Percentiles rank a stretch among this genome's conserved stretches.
These are phyloP conservation scores for Eupeodes corollae DNA, from an alignment of 1,140 invertebrate genomes.

Conservation along the genomic window DNA sequence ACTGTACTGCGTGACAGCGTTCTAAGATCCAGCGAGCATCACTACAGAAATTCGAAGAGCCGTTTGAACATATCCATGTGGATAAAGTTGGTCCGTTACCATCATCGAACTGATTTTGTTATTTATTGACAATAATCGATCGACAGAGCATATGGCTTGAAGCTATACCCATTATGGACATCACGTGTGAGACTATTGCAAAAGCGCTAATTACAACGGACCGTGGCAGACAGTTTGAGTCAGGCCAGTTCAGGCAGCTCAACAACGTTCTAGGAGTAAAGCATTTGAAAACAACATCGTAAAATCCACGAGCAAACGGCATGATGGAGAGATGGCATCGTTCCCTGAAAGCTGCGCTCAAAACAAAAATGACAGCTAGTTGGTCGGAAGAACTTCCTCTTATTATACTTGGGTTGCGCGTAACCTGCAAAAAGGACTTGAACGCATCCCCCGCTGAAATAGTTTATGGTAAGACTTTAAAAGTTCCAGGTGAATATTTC, in stretches of 20 bases:
- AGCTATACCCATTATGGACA: conserved; percentile 18
- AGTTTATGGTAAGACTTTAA: too few relatives aligned
- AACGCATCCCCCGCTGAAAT: conserved; percentile 21
- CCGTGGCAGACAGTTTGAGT: conserved; percentile 20
- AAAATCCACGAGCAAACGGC: conserved; percentile 35
- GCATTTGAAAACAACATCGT: conserved; percentile 27
- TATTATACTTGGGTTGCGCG: conserved; percentile 35
- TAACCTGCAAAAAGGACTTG: conserved; percentile 27
- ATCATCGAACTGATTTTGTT: conserved; percentile 5
- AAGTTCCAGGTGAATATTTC: conserved; percentile 19
- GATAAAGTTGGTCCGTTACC: too few relatives aligned
- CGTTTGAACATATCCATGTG: not conserved
- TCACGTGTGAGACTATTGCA: conserved; percentile 24
- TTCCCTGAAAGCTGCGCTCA: conserved; percentile 3
- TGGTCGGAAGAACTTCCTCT: conserved; percentile 33
- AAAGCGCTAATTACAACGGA: conserved; percentile 33
- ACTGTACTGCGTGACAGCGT: conserved; percentile 1
- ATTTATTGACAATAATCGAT: conserved; percentile 20
- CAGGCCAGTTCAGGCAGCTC: conserved; percentile 15
- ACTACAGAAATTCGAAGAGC: not conserved
- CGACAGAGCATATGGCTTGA: conserved; percentile 24
- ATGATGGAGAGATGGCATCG: conserved; percentile 37
- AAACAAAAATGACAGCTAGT: conserved; percentile 12
- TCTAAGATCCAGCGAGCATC: not conserved
- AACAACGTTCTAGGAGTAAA: conserved; percentile 12